These are phyloP conservation scores for Pseudochirops corinnae DNA, from an alignment of 2,797 vertebrate species.

Conservation along the genomic window DNA sequence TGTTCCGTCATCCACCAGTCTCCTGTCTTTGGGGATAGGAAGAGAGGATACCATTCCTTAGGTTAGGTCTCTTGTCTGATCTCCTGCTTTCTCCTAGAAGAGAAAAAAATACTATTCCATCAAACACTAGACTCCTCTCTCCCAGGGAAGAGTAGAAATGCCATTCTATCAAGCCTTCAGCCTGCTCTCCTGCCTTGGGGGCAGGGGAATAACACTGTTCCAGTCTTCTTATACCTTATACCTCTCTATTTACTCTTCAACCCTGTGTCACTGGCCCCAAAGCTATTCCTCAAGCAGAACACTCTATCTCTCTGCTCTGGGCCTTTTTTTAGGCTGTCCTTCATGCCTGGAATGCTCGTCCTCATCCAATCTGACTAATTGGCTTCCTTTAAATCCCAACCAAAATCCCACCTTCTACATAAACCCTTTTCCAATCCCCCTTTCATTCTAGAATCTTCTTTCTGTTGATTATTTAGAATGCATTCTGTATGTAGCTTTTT, in stretches of 20 bases:
- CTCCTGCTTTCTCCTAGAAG: background rate
- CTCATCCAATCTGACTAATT: background rate
- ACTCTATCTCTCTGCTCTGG: background rate
- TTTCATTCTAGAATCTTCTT: background rate
- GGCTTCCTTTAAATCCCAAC: background rate
- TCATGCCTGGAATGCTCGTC: background rate
- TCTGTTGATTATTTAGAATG: background rate
- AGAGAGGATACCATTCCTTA: background rate
- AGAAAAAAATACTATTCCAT: background rate
- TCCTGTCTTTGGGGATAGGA: background rate
- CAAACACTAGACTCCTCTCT: background rate
- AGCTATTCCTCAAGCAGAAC: background rate
- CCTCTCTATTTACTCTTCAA: background rate
- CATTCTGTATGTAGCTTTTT: background rate
- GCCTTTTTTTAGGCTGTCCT: background rate
- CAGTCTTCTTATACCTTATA: background rate
- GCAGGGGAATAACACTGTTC: background rate
- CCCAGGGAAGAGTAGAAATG: background rate
- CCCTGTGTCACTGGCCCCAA: background rate
- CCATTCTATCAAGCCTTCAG: background rate
- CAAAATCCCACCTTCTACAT: background rate
- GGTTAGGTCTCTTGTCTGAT: background rate
- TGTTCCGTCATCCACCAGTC: background rate
- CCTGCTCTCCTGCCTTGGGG: background rate
- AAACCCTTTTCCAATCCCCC: background rate